Base-by-base conservation (phyloP, 2,797 vertebrate species). In the Psittacula echo region DNA sequence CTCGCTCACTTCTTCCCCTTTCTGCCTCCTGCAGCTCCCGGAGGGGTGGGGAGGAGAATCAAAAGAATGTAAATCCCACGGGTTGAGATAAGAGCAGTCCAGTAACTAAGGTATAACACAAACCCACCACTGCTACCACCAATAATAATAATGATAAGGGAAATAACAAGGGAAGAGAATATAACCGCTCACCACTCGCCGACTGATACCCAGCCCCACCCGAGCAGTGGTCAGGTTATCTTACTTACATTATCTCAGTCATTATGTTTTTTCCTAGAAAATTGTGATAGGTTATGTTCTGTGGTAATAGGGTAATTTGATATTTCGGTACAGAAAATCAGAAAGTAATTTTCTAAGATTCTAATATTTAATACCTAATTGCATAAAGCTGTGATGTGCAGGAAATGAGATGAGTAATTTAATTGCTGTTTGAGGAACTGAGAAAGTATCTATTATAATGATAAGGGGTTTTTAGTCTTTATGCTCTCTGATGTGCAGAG, bases 161-260 rank as follows among this genome's bases (percentile, higher is more conserved):
- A n/a, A 58, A 23, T 34, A n/a, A 56, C 32, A 56, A 56, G 13
- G 54, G n/a, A 22, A 13, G 56, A 24, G 9, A 58, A 16, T 58
- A 16, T 14, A 58, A 10, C 13, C 2, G 30, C 56, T 34, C 13
- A 58, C 56, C 9, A n/a, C 7, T 13, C 9, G 10, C 45, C 11
- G 21, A 47, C 45, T 6, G 37, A 37, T 60, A 37, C 23, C 23
- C 56, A 34, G n/a, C 23, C n/a, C 3, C 9, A 34, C n/a, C 54
- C 21, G 3, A 58, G 54, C 54, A 58, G 54, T 23, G 32, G 7
- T 58, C n/a, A 37, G 15, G 22, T n/a, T 89, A 5, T 66, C 0
- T 11, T 3, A 2, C 12, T 3, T 76, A 12, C 7, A 1, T 80
- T 4, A 32, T 23, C 15, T 62, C 19, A 20, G 29, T 18, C 2